A percentile compares a stretch with the other conserved stretches of the same genome.
These are phyloP conservation scores for Numida meleagris DNA, from an alignment of 2,113 vertebrate species.

Conservation along the genomic window DNA sequence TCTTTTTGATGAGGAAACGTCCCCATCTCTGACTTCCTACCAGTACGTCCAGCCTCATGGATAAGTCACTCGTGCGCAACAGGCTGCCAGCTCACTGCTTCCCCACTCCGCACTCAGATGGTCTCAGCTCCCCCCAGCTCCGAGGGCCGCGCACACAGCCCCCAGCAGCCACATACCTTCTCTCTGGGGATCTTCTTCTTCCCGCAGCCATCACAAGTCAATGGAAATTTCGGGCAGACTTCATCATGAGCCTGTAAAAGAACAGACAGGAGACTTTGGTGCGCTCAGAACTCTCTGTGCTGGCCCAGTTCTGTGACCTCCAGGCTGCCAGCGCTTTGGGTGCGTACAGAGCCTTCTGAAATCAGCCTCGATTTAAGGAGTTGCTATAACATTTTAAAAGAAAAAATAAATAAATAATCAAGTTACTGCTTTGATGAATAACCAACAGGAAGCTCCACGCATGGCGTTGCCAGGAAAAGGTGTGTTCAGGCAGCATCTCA, in stretches of 20 bases:
- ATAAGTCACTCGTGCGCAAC: neutral
- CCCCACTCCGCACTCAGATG: neutral
- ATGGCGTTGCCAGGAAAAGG: neutral
- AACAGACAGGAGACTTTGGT: neutral
- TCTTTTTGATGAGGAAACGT: neutral
- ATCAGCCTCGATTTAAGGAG: neutral
- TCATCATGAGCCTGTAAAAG: slow-evolving; percentile 85
- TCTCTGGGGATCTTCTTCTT: slow-evolving; percentile 89
- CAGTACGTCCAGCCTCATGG: accelerated
- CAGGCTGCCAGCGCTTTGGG: neutral
- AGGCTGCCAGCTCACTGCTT: neutral
- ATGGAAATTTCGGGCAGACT: slow-evolving; percentile 86
- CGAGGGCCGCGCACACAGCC: accelerated
- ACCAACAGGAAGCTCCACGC: neutral
- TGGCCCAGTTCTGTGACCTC: neutral
- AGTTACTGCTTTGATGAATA: neutral
- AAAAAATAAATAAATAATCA: neutral
- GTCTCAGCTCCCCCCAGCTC: neutral
- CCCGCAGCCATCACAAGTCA: slow-evolving; percentile 90
- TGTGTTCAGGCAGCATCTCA: neutral
- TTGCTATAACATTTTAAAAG: neutral
- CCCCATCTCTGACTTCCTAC: accelerated
- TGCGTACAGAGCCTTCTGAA: neutral
- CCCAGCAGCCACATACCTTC: slow-evolving; percentile 69
- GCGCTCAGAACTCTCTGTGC: neutral